Evolutionary conservation across 2,888 invertebrate species (phyloP).

Genomic region (Nasonia oneida): DNA sequence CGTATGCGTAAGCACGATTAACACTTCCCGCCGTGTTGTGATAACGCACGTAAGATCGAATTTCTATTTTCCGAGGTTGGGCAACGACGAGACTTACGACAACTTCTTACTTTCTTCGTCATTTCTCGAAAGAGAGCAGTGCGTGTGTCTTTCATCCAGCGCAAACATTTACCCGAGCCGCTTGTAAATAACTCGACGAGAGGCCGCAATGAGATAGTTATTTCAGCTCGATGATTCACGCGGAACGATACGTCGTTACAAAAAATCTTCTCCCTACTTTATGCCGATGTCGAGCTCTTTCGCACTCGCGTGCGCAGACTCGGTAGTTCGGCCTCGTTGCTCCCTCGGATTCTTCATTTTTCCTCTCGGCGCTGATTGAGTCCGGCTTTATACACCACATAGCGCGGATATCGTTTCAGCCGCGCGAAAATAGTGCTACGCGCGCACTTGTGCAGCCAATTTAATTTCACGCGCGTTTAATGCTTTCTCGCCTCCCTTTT

Average conservation of each 20-base stretch:
- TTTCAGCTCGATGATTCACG: background rate
- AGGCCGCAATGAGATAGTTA: background rate
- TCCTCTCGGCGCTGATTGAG: slow-evolving; percentile 17
- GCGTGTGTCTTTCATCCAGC: background rate
- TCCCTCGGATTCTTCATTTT: slow-evolving; percentile 48
- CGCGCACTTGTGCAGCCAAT: slow-evolving; percentile 10
- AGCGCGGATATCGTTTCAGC: background rate
- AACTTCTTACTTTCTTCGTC: background rate
- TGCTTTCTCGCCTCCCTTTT: slow-evolving; percentile 1
- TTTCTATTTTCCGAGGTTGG: background rate
- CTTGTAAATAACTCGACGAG: background rate
- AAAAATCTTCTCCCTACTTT: slow-evolving; percentile 35
- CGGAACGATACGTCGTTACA: slow-evolving; percentile 27
- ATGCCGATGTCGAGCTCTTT: background rate
- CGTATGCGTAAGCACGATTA: background rate
- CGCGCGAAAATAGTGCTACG: slow-evolving; percentile 18
- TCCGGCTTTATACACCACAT: slow-evolving; percentile 4
- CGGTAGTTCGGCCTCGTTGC: slow-evolving; percentile 49
- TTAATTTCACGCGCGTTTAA: slow-evolving; percentile 45
- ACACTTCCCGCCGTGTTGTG: background rate
- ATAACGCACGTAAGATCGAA: background rate
- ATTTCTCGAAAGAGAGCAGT: background rate
- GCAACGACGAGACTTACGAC: background rate
- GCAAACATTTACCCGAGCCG: background rate
- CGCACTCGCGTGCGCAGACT: background rate